Conservation (phyloP, 1,140 invertebrate species). For the Drosophila lacteicornis region DNA sequence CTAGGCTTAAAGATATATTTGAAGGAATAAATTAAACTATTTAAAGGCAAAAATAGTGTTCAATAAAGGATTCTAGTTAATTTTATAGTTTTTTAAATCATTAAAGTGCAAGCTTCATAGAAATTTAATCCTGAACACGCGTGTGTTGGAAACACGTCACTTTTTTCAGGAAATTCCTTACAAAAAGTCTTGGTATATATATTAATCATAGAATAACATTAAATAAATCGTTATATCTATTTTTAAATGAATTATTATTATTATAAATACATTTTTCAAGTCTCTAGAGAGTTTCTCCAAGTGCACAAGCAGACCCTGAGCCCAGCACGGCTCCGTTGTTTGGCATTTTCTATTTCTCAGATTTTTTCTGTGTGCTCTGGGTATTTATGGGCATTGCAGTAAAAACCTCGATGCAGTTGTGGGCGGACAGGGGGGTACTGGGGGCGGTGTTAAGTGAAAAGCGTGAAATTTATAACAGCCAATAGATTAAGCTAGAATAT, state of each 20-base stretch:
- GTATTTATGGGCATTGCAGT: slow-evolving; percentile 58
- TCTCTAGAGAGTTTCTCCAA: neutral
- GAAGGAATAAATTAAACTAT: too few relatives aligned
- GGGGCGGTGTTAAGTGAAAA: slow-evolving; percentile 59
- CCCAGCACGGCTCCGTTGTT: slow-evolving; percentile 55
- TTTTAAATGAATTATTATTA: neutral
- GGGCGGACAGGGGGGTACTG: slow-evolving; percentile 7
- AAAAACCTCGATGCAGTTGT: slow-evolving; percentile 60
- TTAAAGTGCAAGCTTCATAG: neutral
- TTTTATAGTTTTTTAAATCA: neutral
- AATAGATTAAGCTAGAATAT: slow-evolving; percentile 67
- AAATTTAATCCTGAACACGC: neutral
- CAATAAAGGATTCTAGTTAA: too few relatives aligned
- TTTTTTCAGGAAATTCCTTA: too few relatives aligned
- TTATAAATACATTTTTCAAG: neutral
- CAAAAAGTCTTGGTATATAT: neutral
- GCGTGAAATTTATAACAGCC: slow-evolving; percentile 70
- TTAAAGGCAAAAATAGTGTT: too few relatives aligned
- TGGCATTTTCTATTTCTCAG: slow-evolving; percentile 64
- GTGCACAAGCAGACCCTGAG: slow-evolving; percentile 17
- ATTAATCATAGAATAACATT: neutral
- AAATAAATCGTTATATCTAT: accelerated
- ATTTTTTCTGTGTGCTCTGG: slow-evolving; percentile 52
- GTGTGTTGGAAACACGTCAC: too few relatives aligned
- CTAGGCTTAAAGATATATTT: too few relatives aligned